These are phyloP conservation scores for Galagoides demidoff DNA, from an alignment of 2,797 vertebrate species.

Conservation along the genomic window DNA sequence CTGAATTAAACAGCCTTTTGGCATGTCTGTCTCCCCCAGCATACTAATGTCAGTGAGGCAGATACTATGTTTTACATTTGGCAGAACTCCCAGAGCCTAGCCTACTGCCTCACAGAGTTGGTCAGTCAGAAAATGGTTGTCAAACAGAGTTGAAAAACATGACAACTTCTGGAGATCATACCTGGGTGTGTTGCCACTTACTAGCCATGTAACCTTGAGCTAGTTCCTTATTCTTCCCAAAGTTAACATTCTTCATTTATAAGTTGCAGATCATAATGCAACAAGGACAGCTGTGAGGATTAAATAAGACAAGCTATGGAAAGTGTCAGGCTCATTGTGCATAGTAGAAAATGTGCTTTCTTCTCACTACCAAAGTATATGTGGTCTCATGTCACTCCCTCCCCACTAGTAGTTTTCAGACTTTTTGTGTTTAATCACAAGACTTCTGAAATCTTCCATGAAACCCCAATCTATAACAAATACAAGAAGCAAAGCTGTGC, in stretches of 20 bases:
- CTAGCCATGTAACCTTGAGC: neutral
- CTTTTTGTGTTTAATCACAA: neutral
- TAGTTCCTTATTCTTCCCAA: neutral
- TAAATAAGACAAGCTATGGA: neutral
- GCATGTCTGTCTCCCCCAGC: neutral
- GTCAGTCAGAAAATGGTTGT: neutral
- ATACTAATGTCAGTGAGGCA: neutral
- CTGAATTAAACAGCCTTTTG: slow-evolving; percentile 7
- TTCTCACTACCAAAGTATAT: neutral
- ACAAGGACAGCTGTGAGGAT: neutral
- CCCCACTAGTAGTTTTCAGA: neutral
- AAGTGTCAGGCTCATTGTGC: neutral
- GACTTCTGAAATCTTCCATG: neutral
- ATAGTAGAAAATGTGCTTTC: neutral
- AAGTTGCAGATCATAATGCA: neutral
- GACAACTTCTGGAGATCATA: neutral
- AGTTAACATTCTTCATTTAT: slow-evolving; percentile 25
- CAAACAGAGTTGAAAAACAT: neutral
- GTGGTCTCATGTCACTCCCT: neutral
- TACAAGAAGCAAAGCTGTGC: neutral
- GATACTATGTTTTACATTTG: neutral
- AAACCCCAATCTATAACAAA: neutral
- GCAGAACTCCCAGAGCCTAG: neutral
- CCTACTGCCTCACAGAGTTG: neutral
- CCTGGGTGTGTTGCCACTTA: slow-evolving; percentile 20